A percentile compares a stretch with the other conserved stretches of the same genome.
phyloP scores from a whole-genome alignment of 2,888 invertebrate species.

The Nomada ferruginata region DNA sequence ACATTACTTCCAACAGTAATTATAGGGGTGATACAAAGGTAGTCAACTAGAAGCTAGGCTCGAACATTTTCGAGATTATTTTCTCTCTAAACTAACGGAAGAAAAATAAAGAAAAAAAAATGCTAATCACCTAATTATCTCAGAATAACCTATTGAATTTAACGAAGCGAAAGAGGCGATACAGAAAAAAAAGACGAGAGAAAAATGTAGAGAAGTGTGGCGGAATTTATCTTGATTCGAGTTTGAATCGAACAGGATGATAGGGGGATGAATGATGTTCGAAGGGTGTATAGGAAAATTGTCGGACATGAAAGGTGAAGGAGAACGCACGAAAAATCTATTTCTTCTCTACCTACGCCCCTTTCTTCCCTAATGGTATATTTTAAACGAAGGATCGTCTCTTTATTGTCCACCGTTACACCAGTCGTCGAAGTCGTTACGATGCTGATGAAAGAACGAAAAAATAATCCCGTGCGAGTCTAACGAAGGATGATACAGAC shows the following conservation, averaged over 20 bases:
- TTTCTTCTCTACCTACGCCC: slow-evolving; percentile 73
- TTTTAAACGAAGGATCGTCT: slow-evolving; percentile 68
- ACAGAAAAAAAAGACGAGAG: slow-evolving; percentile 1
- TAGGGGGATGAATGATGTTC: background rate
- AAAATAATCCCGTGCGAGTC: slow-evolving; percentile 29
- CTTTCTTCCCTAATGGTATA: slow-evolving; percentile 65
- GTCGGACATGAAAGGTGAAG: slow-evolving; percentile 43
- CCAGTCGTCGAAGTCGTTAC: slow-evolving; percentile 65
- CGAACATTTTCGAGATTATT: slow-evolving; percentile 81
- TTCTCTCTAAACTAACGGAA: slow-evolving; percentile 80
- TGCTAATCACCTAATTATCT: slow-evolving; percentile 74
- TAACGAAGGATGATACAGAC: slow-evolving; percentile 16
- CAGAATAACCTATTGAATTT: slow-evolving; percentile 72
- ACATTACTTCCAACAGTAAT: slow-evolving; percentile 78
- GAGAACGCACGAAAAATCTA: slow-evolving; percentile 67
- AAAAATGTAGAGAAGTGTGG: background rate
- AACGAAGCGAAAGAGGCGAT: slow-evolving; percentile 42
- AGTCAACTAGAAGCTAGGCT: slow-evolving; percentile 79
- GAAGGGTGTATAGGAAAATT: background rate
- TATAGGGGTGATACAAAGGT: slow-evolving; percentile 79
- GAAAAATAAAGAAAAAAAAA: slow-evolving; percentile 22
- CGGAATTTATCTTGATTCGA: background rate
- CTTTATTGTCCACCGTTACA: slow-evolving; percentile 67
- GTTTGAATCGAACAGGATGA: background rate
- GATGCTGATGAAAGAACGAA: slow-evolving; percentile 6